phyloP scores from a whole-genome alignment of 2,113 vertebrate genomes.

The Sturnus vulgaris region DNA sequence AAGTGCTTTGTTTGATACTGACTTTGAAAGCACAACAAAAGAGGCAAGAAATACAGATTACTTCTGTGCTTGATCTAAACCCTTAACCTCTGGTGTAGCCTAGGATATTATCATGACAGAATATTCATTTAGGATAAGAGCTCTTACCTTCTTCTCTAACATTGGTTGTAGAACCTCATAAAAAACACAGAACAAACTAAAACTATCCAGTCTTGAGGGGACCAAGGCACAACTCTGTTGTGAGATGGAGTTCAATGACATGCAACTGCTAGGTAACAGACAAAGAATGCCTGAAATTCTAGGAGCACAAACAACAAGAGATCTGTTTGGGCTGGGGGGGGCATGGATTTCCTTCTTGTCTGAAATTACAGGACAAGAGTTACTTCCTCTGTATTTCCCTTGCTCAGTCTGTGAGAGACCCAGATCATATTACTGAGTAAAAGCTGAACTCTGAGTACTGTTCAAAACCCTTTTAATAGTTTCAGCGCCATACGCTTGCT shows the following conservation, averaged over 20 bases:
- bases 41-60: not conserved
- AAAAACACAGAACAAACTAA: not conserved
- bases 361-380: not conserved
- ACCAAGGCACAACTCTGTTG: not conserved
- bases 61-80: not conserved
- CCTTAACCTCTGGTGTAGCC: not conserved
- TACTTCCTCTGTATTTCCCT: not conserved
- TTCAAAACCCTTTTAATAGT: not conserved
- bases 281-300: not conserved
- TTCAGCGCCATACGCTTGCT: not conserved
- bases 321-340: not conserved
- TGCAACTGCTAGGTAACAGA: not conserved
- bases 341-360: not conserved
- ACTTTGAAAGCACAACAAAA: not conserved
- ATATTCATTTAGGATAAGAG: not conserved
- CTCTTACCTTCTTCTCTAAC: not conserved
- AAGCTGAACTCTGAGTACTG: not conserved
- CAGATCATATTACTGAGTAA: not conserved
- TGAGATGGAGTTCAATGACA: not conserved
- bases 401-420: not conserved
- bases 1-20: not conserved
- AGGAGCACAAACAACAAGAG: not conserved
- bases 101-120: not conserved
- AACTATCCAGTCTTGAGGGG: not conserved
- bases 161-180: not conserved